A percentile compares a stretch with the other conserved stretches of the same genome.
Conservation (phyloP, 2,113 vertebrate species). For the Actenoides lindsayi region DNA sequence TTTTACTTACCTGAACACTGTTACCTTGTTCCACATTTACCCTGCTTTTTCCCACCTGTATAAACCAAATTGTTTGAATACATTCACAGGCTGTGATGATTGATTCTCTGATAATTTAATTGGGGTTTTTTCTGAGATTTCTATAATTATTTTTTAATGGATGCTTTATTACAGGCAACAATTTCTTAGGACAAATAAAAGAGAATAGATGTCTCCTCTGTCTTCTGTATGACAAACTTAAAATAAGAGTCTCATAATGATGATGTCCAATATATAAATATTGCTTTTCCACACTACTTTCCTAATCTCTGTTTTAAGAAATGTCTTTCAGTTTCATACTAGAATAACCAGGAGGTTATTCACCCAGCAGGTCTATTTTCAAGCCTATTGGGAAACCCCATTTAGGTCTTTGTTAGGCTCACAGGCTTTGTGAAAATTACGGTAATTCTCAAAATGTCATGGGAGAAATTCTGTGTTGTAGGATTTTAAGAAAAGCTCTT, state of each 20-base stretch:
- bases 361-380: not conserved
- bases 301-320: not conserved
- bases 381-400: not conserved
- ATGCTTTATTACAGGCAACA: not conserved
- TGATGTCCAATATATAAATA: not conserved
- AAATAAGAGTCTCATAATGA: not conserved
- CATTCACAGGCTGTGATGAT: not conserved
- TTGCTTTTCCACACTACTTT: not conserved
- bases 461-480: not conserved
- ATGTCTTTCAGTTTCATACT: not conserved
- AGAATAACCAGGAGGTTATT: not conserved
- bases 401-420: not conserved
- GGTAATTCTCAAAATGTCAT: not conserved
- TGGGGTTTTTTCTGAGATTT: not conserved
- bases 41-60: not conserved
- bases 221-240: not conserved
- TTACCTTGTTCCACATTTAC: not conserved
- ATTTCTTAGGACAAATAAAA: not conserved
- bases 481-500: not conserved
- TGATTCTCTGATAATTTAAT: not conserved
- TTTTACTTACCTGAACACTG: not conserved
- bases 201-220: not conserved
- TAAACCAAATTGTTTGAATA: not conserved
- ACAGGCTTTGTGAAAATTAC: not conserved
- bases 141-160: not conserved